Percentiles rank a stretch among this genome's conserved stretches.
phyloP scores from a whole-genome alignment of 2,888 invertebrate species.

The Amphipyra tragopoginis region DNA sequence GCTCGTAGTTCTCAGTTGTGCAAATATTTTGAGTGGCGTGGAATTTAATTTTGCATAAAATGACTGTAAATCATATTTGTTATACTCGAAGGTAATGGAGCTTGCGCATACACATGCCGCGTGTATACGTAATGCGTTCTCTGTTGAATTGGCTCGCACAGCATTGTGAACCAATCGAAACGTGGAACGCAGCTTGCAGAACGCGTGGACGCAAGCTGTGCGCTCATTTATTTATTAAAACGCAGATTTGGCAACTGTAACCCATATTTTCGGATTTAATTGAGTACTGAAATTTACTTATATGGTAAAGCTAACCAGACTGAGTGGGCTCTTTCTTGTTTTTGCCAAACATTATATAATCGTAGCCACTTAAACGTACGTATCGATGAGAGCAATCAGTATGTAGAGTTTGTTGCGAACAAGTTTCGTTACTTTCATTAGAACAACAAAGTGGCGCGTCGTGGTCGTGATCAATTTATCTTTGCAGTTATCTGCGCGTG shows the following conservation, averaged over 20 bases:
- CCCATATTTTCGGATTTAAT: conserved; percentile 13
- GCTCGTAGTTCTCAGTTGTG: conserved; percentile 14
- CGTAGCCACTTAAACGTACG: conserved; percentile 20
- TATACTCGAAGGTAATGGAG: too few relatives aligned
- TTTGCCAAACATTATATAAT: conserved; percentile 41
- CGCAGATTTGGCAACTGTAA: conserved; percentile 17
- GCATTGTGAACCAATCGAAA: too few relatives aligned
- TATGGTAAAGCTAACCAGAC: not conserved
- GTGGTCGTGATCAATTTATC: conserved; percentile 67
- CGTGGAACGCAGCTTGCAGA: not conserved
- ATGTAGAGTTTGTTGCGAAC: conserved; percentile 49
- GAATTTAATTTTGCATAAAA: too few relatives aligned
- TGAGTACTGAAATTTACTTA: conserved; percentile 16
- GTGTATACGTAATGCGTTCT: too few relatives aligned
- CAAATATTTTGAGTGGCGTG: conserved; percentile 1
- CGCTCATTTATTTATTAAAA: not conserved
- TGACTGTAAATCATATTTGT: too few relatives aligned
- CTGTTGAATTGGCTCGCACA: too few relatives aligned
- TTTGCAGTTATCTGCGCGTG: conserved; percentile 59
- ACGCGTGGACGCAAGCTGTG: not conserved
- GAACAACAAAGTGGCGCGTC: conserved; percentile 55
- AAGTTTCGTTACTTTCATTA: conserved; percentile 66
- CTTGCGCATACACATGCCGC: too few relatives aligned
- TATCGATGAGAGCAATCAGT: conserved; percentile 51
- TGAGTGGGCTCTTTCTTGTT: conserved; percentile 20